These are phyloP conservation scores for Cephus pulcher DNA, from an alignment of 2,888 invertebrate genomes.

Conservation along the genomic window DNA sequence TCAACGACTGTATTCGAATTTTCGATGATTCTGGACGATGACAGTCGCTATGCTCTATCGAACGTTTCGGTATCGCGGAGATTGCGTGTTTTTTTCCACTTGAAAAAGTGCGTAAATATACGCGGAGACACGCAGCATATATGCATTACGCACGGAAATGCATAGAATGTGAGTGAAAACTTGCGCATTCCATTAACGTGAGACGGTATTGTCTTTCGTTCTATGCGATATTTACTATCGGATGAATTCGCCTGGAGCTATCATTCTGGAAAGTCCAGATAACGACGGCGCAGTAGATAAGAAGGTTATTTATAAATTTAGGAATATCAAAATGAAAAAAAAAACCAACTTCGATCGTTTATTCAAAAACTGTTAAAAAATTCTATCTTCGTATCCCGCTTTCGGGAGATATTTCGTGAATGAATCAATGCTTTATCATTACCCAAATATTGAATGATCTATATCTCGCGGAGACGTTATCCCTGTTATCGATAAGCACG, in stretches of 20 bases:
- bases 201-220: slow-evolving; percentile 19
- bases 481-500: neutral
- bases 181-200: slow-evolving; percentile 32
- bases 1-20: neutral
- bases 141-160: slow-evolving; percentile 16
- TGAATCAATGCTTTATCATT: slow-evolving; percentile 4
- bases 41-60: neutral
- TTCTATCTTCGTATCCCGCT: neutral
- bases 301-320: neutral
- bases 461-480: neutral
- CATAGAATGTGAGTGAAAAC: slow-evolving; percentile 42
- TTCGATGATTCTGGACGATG: neutral
- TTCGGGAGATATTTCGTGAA: neutral
- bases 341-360: neutral
- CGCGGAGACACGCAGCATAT: neutral
- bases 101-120: neutral
- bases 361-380: neutral
- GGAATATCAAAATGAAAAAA: neutral
- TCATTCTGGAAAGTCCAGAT: neutral
- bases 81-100: neutral
- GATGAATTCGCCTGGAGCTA: neutral
- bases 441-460: slow-evolving; percentile 5
- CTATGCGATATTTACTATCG: neutral
- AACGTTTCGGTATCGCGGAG: neutral
- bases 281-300: neutral